phyloP scores from a whole-genome alignment of 2,113 vertebrate genomes.

The Mystacornis crossleyi region DNA sequence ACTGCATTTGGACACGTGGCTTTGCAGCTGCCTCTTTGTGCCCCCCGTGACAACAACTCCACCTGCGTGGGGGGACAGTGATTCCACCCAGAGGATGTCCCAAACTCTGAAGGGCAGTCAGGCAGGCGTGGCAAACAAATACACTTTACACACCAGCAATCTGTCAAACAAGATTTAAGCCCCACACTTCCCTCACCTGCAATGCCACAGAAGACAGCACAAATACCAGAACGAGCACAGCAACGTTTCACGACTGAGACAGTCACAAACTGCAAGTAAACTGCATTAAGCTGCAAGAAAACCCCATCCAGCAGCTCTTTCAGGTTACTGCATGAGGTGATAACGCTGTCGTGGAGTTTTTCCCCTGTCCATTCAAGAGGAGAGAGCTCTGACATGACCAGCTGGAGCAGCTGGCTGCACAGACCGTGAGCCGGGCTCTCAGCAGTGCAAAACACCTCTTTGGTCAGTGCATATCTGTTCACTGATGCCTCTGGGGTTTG shows the following conservation, averaged over 20 bases:
- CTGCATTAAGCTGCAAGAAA: not conserved
- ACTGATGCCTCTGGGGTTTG: not conserved
- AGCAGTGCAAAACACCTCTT: not conserved
- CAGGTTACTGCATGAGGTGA: not conserved
- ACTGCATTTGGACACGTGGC: not conserved
- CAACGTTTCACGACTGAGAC: not conserved
- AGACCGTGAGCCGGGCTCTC: not conserved
- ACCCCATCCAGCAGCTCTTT: not conserved
- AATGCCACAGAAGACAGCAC: not conserved
- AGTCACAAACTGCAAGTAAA: not conserved
- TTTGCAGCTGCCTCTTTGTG: not conserved
- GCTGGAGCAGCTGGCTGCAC: not conserved
- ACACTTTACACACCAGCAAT: not conserved
- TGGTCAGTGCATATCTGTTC: not conserved
- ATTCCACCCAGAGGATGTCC: not conserved
- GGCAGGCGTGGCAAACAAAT: not conserved
- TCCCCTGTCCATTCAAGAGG: not conserved
- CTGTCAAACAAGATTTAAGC: not conserved
- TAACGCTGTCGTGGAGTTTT: not conserved
- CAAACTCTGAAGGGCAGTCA: not conserved
- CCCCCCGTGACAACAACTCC: not conserved
- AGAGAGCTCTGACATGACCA: not conserved
- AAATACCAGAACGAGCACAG: not conserved
- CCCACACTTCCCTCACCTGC: not conserved
- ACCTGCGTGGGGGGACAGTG: accelerated